Evolutionary conservation across 2,888 invertebrate species (phyloP), one percentile per base, ranked within the genome.

Genomic region (Phalera bucephala): DNA sequence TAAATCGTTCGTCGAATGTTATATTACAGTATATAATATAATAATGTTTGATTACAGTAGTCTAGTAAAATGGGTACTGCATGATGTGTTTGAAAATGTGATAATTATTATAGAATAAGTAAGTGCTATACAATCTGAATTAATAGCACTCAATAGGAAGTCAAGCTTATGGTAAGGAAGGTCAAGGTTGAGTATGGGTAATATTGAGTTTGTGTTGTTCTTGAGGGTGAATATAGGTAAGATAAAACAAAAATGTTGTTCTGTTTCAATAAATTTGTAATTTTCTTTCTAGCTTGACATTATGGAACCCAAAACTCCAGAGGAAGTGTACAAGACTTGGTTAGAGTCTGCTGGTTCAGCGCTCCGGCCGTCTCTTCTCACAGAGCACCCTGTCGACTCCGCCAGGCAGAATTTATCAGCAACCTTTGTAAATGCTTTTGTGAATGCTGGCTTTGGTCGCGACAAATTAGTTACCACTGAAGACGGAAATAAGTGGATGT

Each of bases 301-400:
- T 52, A 96, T 99, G 95, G 99, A 99, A 75, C 98, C 99, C 0
- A 99, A 99, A 89, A 95, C 96, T 0, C 99, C 99, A 0, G 99
- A 99, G 78, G 99, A 99, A 73, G 98, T 99, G 7, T 99, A 99
- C 88, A 99, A 99, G 82, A 95, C 96, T 0, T 99, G 99, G 92
- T 86, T 99, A 45, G 99, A 99, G 82, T 96, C 95, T 36, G 93
- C 94, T 0, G 92, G 92, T 0, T 87, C 91, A 1, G 91, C 91
- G 2, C 73, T 91, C 1, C 91, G 96, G 17, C 93, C 95, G 0
- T 93, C 95, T 0, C 93, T 95, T 28, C 91, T 94, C 1, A 92
- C 94, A 3, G 93, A 93, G 27, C 94, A 95, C 64, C 91, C 94
- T 0, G 94, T 97, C 0, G 99, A 99, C 83, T 99, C 99, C 0